A percentile compares a stretch with the other conserved stretches of the same genome.
Conservation (phyloP, 2,797 vertebrate genomes). For the Siniperca obscura region DNA sequence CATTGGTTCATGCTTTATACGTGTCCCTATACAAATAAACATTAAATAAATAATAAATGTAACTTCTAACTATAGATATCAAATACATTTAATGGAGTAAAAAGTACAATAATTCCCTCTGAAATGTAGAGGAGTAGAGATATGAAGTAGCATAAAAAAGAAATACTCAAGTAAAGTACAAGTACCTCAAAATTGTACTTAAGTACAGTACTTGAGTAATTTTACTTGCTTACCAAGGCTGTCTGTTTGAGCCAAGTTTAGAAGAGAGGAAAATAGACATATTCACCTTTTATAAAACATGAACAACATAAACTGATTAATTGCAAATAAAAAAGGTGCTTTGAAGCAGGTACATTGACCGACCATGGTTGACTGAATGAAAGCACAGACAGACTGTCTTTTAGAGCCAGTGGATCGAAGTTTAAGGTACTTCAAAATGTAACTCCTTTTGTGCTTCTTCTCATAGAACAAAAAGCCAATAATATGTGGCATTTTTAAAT, state of each 20-base stretch:
- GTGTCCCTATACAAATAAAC: neutral
- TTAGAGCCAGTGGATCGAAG: neutral
- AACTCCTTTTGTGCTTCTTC: neutral
- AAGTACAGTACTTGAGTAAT: constrained; percentile 2
- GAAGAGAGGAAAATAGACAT: constrained; percentile 3
- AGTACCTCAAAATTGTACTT: neutral
- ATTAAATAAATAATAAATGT: neutral
- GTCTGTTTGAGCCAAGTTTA: neutral
- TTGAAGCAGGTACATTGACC: constrained; percentile 12
- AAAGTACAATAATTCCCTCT: neutral
- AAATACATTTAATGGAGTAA: neutral
- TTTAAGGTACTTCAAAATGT: neutral
- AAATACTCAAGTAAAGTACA: neutral
- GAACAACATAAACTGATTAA: constrained; percentile 11
- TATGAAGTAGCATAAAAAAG: neutral
- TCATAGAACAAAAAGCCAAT: neutral
- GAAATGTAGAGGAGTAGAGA: neutral
- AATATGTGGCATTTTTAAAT: constrained; percentile 4
- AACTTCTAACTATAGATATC: neutral
- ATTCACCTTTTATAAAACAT: neutral
- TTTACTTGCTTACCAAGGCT: constrained; percentile 5
- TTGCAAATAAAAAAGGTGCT: neutral
- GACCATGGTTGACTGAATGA: neutral
- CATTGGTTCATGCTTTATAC: neutral
- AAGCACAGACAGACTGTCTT: neutral